These are phyloP conservation scores for Papilio polyxenes DNA, from an alignment of 1,140 invertebrate genomes.

Conservation along the genomic window DNA sequence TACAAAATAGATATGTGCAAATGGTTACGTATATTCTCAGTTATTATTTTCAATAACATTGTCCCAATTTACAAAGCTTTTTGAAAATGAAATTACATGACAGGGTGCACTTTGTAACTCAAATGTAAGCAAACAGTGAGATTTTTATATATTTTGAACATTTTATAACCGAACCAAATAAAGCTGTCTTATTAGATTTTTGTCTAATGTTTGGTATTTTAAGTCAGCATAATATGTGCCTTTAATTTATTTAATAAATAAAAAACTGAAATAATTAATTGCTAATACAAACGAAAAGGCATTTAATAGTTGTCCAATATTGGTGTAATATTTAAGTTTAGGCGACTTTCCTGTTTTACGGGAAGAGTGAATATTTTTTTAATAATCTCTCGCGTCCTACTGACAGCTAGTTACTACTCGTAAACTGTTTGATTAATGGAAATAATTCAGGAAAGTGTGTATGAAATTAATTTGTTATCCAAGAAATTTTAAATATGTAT, in stretches of 20 bases:
- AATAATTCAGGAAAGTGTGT: too few relatives aligned
- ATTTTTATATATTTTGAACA: not conserved
- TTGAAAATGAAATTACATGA: not conserved
- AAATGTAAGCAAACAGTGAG: not conserved
- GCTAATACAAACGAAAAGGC: constrained; percentile 3
- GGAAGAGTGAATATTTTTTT: not conserved
- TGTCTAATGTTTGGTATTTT: not conserved
- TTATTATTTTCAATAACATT: not conserved
- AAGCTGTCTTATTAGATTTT: not conserved
- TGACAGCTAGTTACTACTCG: not conserved
- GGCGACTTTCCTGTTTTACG: not conserved
- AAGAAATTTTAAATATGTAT: not conserved
- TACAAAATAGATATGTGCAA: not conserved
- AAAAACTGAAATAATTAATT: not conserved
- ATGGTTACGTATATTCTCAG: not conserved
- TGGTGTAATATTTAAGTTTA: not conserved
- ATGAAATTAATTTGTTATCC: not conserved
- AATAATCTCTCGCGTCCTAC: not conserved
- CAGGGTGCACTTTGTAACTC: not conserved
- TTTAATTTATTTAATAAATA: constrained; percentile 3
- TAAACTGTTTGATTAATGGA: too few relatives aligned
- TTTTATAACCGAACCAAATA: not conserved
- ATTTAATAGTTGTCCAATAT: not conserved
- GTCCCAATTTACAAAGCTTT: not conserved
- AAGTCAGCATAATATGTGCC: not conserved